A percentile compares a stretch with the other conserved stretches of the same genome.
Evolutionary conservation across 1,140 invertebrate species (phyloP).

Genomic region (Cecropterus lyciades): DNA sequence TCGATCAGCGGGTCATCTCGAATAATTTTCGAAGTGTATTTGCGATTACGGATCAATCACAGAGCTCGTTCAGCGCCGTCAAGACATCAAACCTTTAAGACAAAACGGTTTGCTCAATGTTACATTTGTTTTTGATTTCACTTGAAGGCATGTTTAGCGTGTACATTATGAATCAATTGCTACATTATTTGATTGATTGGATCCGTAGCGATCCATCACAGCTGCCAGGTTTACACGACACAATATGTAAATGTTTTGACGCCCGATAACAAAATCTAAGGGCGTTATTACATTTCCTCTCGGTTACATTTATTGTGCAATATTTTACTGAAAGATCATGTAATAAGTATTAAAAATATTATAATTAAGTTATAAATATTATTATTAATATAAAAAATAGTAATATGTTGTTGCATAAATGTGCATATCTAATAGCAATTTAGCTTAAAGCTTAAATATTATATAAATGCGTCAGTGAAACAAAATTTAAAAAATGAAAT

Average conservation of each 20-base stretch:
- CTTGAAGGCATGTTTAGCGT: slow-evolving; percentile 13
- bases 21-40: background rate
- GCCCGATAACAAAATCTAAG: slow-evolving; percentile 8
- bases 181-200: slow-evolving; percentile 28
- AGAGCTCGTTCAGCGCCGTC: slow-evolving; percentile 7
- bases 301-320: no score
- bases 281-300: slow-evolving; percentile 6
- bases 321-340: background rate
- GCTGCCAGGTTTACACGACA: slow-evolving; percentile 21
- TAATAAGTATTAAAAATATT: no score
- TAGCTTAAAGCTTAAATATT: no score
- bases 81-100: slow-evolving; percentile 13
- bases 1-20: background rate
- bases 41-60: slow-evolving; percentile 10
- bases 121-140: slow-evolving; percentile 31
- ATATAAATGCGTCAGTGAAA: no score
- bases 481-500: no score
- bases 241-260: slow-evolving; percentile 24
- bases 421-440: no score
- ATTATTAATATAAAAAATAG: no score
- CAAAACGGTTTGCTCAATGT: slow-evolving; percentile 23
- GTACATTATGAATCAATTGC: slow-evolving; percentile 23
- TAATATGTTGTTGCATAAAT: no score
- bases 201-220: slow-evolving; percentile 18
- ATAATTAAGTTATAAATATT: no score